phyloP scores from a whole-genome alignment of 2,888 invertebrate genomes.

The Opisthograptis luteolata region DNA sequence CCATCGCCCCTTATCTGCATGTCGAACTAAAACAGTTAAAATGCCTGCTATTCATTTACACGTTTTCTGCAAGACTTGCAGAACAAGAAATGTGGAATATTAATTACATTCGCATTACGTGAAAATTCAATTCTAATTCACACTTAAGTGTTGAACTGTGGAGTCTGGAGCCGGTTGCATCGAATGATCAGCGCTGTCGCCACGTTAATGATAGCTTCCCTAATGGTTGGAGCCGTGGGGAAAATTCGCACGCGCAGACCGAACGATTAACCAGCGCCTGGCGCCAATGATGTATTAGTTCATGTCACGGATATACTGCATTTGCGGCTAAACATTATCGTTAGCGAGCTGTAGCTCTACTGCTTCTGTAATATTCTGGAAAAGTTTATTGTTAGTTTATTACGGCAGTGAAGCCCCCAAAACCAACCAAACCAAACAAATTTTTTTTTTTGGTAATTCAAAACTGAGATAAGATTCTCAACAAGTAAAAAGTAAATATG shows the following conservation, averaged over 20 bases:
- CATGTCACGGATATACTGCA: constrained; percentile 67
- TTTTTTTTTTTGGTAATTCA: too few relatives aligned
- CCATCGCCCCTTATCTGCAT: constrained; percentile 29
- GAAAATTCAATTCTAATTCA: constrained; percentile 56
- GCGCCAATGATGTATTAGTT: constrained; percentile 76
- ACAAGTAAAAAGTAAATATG: too few relatives aligned
- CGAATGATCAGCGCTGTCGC: constrained; percentile 71
- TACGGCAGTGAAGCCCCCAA: too few relatives aligned
- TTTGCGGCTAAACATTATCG: constrained; percentile 32
- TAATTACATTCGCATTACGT: constrained; percentile 41
- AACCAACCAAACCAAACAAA: too few relatives aligned
- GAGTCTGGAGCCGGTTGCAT: constrained; percentile 55
- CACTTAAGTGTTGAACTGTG: constrained; percentile 49
- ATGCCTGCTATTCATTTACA: constrained; percentile 12
- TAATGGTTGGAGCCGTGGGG: constrained; percentile 67
- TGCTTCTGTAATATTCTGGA: constrained; percentile 9
- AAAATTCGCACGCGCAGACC: constrained; percentile 77
- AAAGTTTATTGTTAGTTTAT: too few relatives aligned
- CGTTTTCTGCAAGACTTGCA: constrained; percentile 25
- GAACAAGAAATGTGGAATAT: constrained; percentile 7
- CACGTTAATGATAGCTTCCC: constrained; percentile 78
- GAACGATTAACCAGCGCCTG: constrained; percentile 66
- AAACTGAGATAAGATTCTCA: too few relatives aligned
- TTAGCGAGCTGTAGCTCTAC: constrained; percentile 10
- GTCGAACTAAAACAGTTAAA: constrained; percentile 22